Conservation (phyloP, 2,888 invertebrate species). For the Synergus laeviventris region DNA sequence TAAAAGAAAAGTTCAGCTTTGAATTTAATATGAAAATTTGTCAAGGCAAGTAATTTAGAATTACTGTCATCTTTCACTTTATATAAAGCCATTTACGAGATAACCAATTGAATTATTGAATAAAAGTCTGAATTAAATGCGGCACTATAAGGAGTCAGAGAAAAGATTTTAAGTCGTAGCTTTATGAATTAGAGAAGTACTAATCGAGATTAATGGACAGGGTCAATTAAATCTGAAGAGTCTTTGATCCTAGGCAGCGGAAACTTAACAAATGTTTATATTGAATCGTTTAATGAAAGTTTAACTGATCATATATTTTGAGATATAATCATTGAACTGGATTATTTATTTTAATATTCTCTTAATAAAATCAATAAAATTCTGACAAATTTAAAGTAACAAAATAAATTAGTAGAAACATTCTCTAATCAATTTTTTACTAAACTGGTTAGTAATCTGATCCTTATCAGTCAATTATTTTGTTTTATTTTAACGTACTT, state of each 20-base stretch:
- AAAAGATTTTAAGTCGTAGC: not conserved
- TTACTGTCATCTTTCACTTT: slow-evolving; percentile 1
- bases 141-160: not conserved
- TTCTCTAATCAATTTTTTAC: too few species aligned
- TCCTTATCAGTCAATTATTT: not conserved
- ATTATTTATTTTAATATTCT: too few species aligned
- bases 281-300: not conserved
- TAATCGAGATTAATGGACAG: not conserved
- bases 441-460: too few species aligned
- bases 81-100: not conserved
- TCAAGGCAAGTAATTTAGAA: not conserved
- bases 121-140: slow-evolving; percentile 15
- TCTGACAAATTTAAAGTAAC: too few species aligned
- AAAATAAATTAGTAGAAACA: too few species aligned
- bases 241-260: not conserved
- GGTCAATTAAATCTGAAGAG: not conserved
- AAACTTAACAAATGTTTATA: not conserved
- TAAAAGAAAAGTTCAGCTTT: not conserved
- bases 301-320: not conserved
- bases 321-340: not conserved
- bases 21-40: not conserved
- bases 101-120: slow-evolving; percentile 12
- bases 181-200: not conserved
- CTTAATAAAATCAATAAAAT: too few species aligned
- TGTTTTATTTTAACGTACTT: not conserved